A percentile compares a stretch with the other conserved stretches of the same genome.
Evolutionary conservation across 1,140 invertebrate genomes (phyloP).

Genomic region (Drosophila serrata): DNA sequence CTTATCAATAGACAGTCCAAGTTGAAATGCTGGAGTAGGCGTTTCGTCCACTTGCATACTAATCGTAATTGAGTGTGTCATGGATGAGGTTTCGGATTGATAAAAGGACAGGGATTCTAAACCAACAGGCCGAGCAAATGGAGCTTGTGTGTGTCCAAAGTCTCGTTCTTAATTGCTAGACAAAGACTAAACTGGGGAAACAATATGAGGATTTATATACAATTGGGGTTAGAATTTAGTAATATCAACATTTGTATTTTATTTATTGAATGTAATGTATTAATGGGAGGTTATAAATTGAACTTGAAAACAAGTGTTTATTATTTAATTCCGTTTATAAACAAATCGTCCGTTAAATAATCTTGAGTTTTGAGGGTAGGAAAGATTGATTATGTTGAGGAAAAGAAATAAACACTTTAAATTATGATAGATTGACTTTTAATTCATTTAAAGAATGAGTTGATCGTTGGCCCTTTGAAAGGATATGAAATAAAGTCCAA

Average conservation of each 20-base stretch:
- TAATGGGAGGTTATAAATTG: background rate
- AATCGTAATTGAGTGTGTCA: slow-evolving; percentile 35
- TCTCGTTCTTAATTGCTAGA: slow-evolving; percentile 12
- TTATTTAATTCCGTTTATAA: background rate
- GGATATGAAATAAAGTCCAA: background rate
- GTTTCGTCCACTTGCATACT: slow-evolving; percentile 17
- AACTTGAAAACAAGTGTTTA: background rate
- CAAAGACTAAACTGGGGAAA: background rate
- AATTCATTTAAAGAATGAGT: background rate
- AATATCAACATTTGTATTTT: background rate
- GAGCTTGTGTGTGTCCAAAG: background rate
- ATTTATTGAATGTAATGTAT: background rate
- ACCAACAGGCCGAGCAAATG: background rate
- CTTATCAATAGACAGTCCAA: slow-evolving; percentile 65
- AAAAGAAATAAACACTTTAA: background rate
- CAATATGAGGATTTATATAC: background rate
- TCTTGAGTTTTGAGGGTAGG: background rate
- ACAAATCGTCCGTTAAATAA: too few species aligned
- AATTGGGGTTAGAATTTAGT: background rate
- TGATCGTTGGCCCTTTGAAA: background rate
- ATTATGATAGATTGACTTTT: background rate
- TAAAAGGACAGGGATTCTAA: background rate
- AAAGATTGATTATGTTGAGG: background rate
- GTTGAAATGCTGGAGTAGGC: slow-evolving; percentile 13
- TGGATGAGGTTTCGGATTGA: slow-evolving; percentile 14